Percentiles rank a stretch among this genome's conserved stretches.
phyloP scores from a whole-genome alignment of 2,888 invertebrate genomes.

The Poecilobothrus nobilitatus region DNA sequence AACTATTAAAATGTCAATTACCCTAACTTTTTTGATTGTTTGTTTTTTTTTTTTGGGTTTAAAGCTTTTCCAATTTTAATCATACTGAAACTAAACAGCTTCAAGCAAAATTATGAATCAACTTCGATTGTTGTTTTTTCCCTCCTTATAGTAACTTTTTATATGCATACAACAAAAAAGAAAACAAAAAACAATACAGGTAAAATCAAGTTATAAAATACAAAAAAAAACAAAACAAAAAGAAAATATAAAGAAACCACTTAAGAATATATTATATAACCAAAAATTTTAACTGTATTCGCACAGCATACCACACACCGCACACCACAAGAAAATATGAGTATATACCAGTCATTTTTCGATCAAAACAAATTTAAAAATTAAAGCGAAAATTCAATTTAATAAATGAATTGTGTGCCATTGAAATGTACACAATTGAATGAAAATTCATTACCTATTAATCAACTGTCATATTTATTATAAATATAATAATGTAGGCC shows the following conservation, averaged over 20 bases:
- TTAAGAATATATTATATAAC: background rate
- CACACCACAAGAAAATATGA: no score
- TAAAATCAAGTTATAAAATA: background rate
- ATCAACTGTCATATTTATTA: constrained; percentile 1
- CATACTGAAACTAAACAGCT: background rate
- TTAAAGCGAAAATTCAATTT: background rate
- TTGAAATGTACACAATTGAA: constrained; percentile 2
- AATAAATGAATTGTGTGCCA: background rate
- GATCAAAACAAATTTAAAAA: background rate
- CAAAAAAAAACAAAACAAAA: background rate
- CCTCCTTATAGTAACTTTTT: background rate
- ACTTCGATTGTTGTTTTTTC: background rate
- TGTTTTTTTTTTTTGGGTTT: no score
- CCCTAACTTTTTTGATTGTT: background rate
- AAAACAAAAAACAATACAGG: background rate
- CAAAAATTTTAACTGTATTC: background rate
- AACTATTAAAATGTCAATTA: constrained; percentile 6
- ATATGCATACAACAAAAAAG: background rate
- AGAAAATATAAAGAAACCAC: background rate
- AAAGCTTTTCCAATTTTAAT: no score
- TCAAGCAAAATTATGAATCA: background rate
- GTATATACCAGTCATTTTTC: background rate
- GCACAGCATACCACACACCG: background rate
- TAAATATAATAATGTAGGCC: background rate
- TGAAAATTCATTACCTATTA: background rate